These are phyloP conservation scores for Agonopterix subpropinquella DNA, from an alignment of 2,888 invertebrate species.

Conservation along the genomic window DNA sequence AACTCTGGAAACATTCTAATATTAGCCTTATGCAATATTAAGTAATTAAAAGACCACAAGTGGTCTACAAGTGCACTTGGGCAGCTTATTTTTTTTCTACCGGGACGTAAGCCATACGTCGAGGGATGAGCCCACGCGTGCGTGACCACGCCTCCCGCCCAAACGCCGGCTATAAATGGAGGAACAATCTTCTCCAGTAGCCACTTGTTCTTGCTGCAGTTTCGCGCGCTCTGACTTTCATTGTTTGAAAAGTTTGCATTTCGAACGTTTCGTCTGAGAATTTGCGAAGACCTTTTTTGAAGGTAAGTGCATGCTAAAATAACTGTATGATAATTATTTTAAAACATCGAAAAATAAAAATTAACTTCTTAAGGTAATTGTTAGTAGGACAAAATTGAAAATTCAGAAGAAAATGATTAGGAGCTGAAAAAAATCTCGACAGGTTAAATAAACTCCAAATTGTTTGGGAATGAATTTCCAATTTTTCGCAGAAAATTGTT, in stretches of 20 bases:
- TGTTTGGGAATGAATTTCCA: no score
- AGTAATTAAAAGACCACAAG: neutral
- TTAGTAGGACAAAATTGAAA: no score
- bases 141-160: slow-evolving; percentile 16
- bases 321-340: no score
- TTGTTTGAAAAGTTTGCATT: slow-evolving; percentile 14
- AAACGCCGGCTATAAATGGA: slow-evolving; percentile 16
- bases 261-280: slow-evolving; percentile 1
- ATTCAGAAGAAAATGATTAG: no score
- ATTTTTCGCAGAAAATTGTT: no score
- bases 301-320: slow-evolving; percentile 9
- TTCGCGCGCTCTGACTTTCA: slow-evolving; percentile 11
- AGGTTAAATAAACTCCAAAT: no score
- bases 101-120: neutral
- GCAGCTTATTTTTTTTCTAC: neutral
- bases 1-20: no score
- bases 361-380: no score
- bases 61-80: neutral
- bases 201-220: slow-evolving; percentile 15
- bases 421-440: no score
- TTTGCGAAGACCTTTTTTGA: neutral
- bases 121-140: slow-evolving; percentile 14
- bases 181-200: slow-evolving; percentile 7
- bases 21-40: no score
- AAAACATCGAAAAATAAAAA: no score